Evolutionary conservation across 2,113 vertebrate species (phyloP).

Genomic region (Nestor notabilis): DNA sequence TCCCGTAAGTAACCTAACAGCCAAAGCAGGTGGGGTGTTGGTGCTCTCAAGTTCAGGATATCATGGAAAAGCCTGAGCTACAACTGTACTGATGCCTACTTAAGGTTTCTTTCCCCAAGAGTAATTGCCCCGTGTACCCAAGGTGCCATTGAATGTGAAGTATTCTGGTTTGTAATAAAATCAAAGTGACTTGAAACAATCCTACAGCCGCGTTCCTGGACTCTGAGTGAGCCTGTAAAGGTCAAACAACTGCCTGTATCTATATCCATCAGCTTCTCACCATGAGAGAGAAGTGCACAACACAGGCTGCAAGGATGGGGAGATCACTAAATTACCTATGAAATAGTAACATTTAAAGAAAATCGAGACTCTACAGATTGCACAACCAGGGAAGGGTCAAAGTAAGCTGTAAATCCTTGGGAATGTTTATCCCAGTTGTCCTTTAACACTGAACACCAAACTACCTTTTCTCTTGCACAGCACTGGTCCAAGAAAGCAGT

Average conservation of each 20-base stretch:
- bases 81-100: background rate
- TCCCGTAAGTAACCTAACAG: background rate
- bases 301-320: background rate
- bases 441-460: background rate
- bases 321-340: background rate
- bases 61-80: background rate
- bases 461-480: background rate
- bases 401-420: background rate
- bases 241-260: background rate
- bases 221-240: background rate
- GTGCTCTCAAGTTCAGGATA: background rate
- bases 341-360: background rate
- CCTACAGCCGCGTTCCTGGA: background rate
- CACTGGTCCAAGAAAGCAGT: background rate
- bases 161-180: slow-evolving; percentile 52
- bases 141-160: slow-evolving; percentile 4
- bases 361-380: background rate
- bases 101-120: background rate
- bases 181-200: background rate
- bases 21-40: background rate
- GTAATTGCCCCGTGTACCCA: background rate
- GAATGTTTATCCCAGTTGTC: background rate
- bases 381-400: background rate
- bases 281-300: background rate
- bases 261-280: background rate